These are phyloP conservation scores for Drosophila limbata DNA, from an alignment of 2,888 invertebrate genomes.

Conservation along the genomic window DNA sequence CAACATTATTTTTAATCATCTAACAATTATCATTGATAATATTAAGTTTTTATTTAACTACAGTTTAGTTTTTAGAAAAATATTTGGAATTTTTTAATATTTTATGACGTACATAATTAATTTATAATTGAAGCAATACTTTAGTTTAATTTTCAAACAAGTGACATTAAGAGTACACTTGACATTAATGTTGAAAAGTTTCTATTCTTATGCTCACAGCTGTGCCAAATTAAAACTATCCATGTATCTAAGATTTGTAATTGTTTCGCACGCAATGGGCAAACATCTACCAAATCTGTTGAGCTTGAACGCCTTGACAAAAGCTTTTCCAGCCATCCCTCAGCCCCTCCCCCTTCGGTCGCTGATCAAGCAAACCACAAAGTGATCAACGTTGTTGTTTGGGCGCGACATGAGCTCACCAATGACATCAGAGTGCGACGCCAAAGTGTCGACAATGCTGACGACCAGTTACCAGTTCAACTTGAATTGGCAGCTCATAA, in stretches of 20 bases:
- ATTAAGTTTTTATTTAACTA: too few species aligned
- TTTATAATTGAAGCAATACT: too few species aligned
- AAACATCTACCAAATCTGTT: constrained; percentile 30
- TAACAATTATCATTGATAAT: too few species aligned
- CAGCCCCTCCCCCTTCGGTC: too few species aligned
- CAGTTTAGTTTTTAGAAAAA: neutral
- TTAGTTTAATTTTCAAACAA: too few species aligned
- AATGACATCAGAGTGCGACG: constrained; percentile 59
- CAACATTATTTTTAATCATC: too few species aligned
- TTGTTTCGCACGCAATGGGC: constrained; percentile 53
- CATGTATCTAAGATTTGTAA: constrained; percentile 34
- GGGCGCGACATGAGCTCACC: constrained; percentile 70
- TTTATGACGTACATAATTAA: too few species aligned
- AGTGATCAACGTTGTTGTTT: constrained; percentile 31
- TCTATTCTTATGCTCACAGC: neutral
- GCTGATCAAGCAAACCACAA: constrained; percentile 19
- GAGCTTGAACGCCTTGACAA: constrained; percentile 68
- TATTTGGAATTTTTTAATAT: too few species aligned
- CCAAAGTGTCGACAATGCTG: constrained; percentile 11
- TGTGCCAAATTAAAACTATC: constrained; percentile 6
- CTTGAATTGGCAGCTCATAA: constrained; percentile 75
- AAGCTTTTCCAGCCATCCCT: constrained; percentile 31
- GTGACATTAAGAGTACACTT: too few species aligned
- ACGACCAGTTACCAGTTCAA: constrained; percentile 66
- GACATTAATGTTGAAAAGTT: too few species aligned